Evolutionary conservation across 1,140 invertebrate species (phyloP).

Genomic region (Oedothorax gibbosus): DNA sequence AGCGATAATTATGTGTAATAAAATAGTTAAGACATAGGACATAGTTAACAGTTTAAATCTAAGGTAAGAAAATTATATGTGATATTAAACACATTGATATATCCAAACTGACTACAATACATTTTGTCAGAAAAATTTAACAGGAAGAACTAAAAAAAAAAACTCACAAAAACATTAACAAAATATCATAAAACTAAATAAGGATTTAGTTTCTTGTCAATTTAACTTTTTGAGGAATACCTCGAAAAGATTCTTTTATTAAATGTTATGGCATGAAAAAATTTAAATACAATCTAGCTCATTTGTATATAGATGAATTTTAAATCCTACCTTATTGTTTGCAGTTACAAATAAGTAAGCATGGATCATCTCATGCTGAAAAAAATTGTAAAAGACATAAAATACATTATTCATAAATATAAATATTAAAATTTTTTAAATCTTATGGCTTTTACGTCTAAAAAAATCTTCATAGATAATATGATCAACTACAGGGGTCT

Average conservation of each 20-base stretch:
- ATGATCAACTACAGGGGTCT: no score
- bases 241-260: neutral
- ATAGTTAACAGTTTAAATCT: neutral
- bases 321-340: slow-evolving; percentile 67
- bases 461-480: no score
- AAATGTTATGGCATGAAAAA: neutral
- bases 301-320: neutral
- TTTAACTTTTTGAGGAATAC: neutral
- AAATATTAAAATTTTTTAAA: neutral
- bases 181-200: no score
- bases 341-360: slow-evolving; percentile 92
- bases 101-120: neutral
- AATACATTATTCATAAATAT: neutral
- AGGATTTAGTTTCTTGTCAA: neutral
- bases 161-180: neutral
- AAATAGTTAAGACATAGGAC: neutral
- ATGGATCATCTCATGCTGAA: slow-evolving; percentile 97
- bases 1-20: no score
- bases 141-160: neutral
- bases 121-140: neutral
- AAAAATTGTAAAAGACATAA: slow-evolving; percentile 21
- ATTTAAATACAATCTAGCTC: neutral
- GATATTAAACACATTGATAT: neutral
- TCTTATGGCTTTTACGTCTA: neutral
- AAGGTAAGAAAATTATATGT: neutral